Evolutionary conservation across 2,797 vertebrate genomes (phyloP), one percentile per base, ranked within the genome.

Genomic region (Poecilia velifera): DNA sequence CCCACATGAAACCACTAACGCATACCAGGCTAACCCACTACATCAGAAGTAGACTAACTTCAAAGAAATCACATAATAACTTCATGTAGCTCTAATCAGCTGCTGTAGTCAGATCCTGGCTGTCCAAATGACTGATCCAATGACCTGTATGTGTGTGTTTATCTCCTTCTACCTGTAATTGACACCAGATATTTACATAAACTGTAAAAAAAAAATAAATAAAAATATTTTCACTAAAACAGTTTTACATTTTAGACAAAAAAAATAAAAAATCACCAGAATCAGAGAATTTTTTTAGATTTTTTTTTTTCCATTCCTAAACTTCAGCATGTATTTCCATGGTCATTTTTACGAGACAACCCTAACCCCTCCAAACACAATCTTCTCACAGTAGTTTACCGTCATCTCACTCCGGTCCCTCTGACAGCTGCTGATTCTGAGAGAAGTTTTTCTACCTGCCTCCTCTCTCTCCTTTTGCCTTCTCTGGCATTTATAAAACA

Each of bases 41-140:
- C 94, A 93, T 95, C 94, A 93, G 93, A 94, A 95, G 87, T 95
- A 94, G 94, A 95, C 93, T 95, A 94, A 95, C 92, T 87, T 76
- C 71, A 1, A 82, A 80, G 20, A 70, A 77, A 85, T 66, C 88
- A 87, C 85, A 31, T 31, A 84, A 73, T 91, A 92, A 92, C 91
- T 89, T 82, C 88, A 89, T 85, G 82, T 81, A 81, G 64, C 90
- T 13, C 76, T 92, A 90, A 93, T 94, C 82, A 86, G 82, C 85
- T 90, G 79, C 89, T 88, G 74, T 88, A 85, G 90, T 90, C 83
- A 83, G 92, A 88, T 88, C 93, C 91, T 84, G 93, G 94, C 94
- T 95, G 94, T 95, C 93, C 93, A 95, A 95, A 95, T 95, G 94
- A 94, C 94, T 92, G 88, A 77, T 92, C 87, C 79, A 71, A 83